Evolutionary conservation across 2,888 invertebrate genomes (phyloP).

Genomic region (Sminthurides aquaticus): DNA sequence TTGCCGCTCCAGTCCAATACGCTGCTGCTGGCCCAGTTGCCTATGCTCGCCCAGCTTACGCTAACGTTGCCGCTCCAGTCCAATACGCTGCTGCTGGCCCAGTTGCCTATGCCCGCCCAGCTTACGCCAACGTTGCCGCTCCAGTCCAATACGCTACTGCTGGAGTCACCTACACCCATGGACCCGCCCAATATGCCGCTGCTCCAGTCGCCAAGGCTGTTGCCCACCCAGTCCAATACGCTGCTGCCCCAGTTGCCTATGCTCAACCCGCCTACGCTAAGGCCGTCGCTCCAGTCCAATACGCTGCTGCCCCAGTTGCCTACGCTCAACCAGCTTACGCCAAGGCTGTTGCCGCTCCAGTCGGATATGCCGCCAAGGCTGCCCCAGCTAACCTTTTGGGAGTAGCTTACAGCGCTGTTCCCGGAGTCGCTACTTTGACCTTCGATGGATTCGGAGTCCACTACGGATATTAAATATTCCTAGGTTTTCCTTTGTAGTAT

Average conservation of each 20-base stretch:
- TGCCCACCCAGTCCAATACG: slow-evolving; percentile 44
- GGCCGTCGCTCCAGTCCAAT: slow-evolving; percentile 45
- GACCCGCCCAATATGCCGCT: slow-evolving; percentile 14
- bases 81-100: slow-evolving; percentile 14
- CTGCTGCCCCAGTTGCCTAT: slow-evolving; percentile 47
- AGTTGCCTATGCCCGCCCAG: slow-evolving; percentile 10
- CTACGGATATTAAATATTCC: slow-evolving; percentile 28
- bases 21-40: background rate
- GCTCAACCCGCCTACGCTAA: slow-evolving; percentile 25
- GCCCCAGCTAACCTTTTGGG: slow-evolving; percentile 39
- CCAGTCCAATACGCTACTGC: slow-evolving; percentile 13
- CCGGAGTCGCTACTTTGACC: slow-evolving; percentile 58
- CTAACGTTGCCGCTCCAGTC: background rate
- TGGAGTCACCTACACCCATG: background rate
- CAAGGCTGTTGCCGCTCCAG: slow-evolving; percentile 45
- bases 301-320: slow-evolving; percentile 46
- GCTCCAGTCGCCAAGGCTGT: slow-evolving; percentile 34
- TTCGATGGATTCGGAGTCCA: slow-evolving; percentile 47
- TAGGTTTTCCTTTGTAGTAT: too few relatives aligned
- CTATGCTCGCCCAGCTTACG: slow-evolving; percentile 11
- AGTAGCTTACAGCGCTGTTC: slow-evolving; percentile 53
- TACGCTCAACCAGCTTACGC: too few relatives aligned
- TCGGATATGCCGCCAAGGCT: slow-evolving; percentile 2
- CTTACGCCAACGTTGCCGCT: slow-evolving; percentile 13
- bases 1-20: slow-evolving; percentile 23